phyloP scores from a whole-genome alignment of 2,797 vertebrate genomes.

The Malurus leucopterus region DNA sequence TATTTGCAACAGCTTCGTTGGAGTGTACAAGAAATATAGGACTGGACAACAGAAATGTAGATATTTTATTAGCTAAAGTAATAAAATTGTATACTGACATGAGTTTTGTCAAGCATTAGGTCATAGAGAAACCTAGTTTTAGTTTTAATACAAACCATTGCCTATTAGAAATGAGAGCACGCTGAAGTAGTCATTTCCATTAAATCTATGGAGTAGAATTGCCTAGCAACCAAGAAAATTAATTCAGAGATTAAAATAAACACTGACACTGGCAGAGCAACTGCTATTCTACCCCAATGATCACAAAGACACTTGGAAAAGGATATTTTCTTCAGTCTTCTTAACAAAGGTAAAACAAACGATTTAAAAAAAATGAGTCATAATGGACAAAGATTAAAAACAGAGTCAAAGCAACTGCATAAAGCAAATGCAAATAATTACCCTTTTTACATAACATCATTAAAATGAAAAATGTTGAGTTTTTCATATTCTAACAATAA shows the following conservation, averaged over 20 bases:
- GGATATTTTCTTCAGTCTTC: neutral
- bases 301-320: neutral
- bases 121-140: conserved; percentile 17
- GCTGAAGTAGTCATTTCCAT: conserved; percentile 49
- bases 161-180: conserved; percentile 15
- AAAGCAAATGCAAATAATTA: neutral
- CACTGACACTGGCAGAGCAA: conserved; percentile 21
- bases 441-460: neutral
- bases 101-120: neutral
- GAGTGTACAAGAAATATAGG: neutral
- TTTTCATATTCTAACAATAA: neutral
- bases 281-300: neutral
- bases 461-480: neutral
- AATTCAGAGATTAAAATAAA: conserved; percentile 61
- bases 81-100: neutral
- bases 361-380: neutral
- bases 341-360: neutral
- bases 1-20: neutral
- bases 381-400: neutral
- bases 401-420: neutral
- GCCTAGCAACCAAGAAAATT: conserved; percentile 60
- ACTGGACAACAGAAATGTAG: neutral
- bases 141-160: neutral
- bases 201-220: conserved; percentile 51
- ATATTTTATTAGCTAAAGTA: neutral